Percentiles rank a stretch among this genome's conserved stretches.
These are phyloP conservation scores for Crenuchus spilurus DNA, from an alignment of 2,797 vertebrate genomes.

Conservation along the genomic window DNA sequence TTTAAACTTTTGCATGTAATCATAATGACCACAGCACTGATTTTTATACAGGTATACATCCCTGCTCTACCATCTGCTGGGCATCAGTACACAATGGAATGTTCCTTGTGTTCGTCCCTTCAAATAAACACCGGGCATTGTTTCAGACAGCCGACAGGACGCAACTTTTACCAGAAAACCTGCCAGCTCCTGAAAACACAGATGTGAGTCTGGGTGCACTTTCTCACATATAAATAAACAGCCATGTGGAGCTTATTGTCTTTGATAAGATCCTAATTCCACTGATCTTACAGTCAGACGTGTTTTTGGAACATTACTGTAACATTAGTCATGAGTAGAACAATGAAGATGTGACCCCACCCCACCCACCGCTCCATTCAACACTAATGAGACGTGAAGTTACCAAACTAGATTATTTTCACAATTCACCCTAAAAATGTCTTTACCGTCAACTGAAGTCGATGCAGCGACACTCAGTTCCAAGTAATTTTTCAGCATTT, in stretches of 20 bases:
- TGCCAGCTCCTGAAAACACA: conserved; percentile 26
- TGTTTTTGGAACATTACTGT: conserved; percentile 64
- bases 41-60: not conserved
- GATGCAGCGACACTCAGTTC: no score
- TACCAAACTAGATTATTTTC: not conserved
- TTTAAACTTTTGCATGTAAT: no score
- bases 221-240: conserved; percentile 6
- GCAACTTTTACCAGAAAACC: conserved; percentile 13
- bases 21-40: no score
- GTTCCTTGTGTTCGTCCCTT: conserved; percentile 18
- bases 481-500: no score
- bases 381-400: not conserved
- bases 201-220: conserved; percentile 1
- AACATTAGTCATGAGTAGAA: conserved; percentile 61
- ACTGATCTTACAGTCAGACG: conserved; percentile 44
- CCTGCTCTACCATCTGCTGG: conserved; percentile 12
- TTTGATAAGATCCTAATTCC: not conserved
- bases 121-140: conserved; percentile 37
- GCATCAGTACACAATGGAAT: conserved; percentile 34
- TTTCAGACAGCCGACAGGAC: conserved; percentile 18
- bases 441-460: not conserved
- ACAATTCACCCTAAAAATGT: no score
- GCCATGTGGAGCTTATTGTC: not conserved
- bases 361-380: conserved; percentile 21
- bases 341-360: conserved; percentile 63